Evolutionary conservation across 2,113 vertebrate genomes (phyloP), one percentile per base, ranked within the genome.

Genomic region (Coregonus clupeaformis): DNA sequence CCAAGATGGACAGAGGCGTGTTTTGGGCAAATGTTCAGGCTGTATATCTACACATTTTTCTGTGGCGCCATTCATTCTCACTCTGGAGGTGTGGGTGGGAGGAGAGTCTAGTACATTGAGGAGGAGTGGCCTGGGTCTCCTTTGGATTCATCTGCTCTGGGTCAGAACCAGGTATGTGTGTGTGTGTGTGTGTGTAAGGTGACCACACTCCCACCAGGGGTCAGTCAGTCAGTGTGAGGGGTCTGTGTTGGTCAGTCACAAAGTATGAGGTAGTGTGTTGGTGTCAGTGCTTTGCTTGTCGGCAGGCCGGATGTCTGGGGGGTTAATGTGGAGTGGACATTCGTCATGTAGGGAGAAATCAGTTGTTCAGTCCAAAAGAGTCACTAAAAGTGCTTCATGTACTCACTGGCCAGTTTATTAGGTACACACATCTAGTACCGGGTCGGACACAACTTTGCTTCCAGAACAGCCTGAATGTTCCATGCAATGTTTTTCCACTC

Each of bases 201-300:
- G 76, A 77, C 75, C 68, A 77, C 68, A 71, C 81, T 79, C 66
- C 68, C 47, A 55, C 49, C 32, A 79, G 75, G 68, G 74, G 73
- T 6, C 2, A 76, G 77, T 79, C 74, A 67, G 79, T 84, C 72
- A 76, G 85, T 82, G 82, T 77, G 82, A 77, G 64, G 82, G 82
- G 87, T 86, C 83, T 62, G 73, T 85, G 87, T 84, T 87, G 85
- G 89, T 88, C 86, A 84, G 86, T 89, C 83, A 79, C 84, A 86
- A 77, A 80, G 73, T 84, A 88, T 92, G 92, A 93, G 93, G 93
- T 93, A 93, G 93, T 89, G 90, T 91, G 91, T 93, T 91, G 91
- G 88, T 89, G 86, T 93, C 92, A 93, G 93, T 93, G 91, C 91
- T 89, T 90, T 86, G 84, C 88, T 89, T 86, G 88, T 90, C 86